Base-by-base conservation (phyloP, 2,113 vertebrate species). In the Apteryx owenii region DNA sequence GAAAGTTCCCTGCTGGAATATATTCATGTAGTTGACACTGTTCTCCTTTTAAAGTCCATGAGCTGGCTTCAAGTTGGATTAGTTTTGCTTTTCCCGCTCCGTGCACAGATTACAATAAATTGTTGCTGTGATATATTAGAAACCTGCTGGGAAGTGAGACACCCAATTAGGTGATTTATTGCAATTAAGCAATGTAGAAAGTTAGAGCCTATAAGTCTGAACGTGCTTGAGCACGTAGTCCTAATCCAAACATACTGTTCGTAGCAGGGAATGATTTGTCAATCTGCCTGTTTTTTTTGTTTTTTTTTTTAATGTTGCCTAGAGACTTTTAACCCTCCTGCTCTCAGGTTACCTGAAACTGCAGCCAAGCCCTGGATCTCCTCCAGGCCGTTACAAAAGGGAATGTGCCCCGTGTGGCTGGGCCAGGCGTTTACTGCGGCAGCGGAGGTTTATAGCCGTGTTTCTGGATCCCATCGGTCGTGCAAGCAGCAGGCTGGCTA, bases 351-450 rank as follows among this genome's bases (percentile, higher is more conserved):
- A 93, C 83, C 64, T 86, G 83, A 81, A 97, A 72, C 40, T 79
- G 80, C 4, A 2, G 1, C 46, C 5, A 21, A 22, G 8, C 71
- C 23, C 65, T 96, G 92, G 90, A 73, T 83, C 5, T 64, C 31
- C 50, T 97, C 92, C 95, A 95, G 90, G 65, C 60, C 62, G 51
- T 20, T 76, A 64, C 81, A 91, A 88, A 90, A 95, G 72, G 65
- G 87, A 83, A n/a, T 3, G 3, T 86, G 72, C 29, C 77, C 2
- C 0, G 51, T 56, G 58, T 58, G 51, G 75, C 53, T 83, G 5
- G 2, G 8, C 88, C 84, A 80, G 72, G 56, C 80, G 64, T 85
- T 88, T 0, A 0, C 44, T 8, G 2, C 1, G 40, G 64, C 75
- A 61, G 23, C 44, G 70, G 78, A 29, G 7, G 0, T 81, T 76